Evolutionary conservation across 2,797 vertebrate genomes (phyloP).

Genomic region (Gallinago stenura): DNA sequence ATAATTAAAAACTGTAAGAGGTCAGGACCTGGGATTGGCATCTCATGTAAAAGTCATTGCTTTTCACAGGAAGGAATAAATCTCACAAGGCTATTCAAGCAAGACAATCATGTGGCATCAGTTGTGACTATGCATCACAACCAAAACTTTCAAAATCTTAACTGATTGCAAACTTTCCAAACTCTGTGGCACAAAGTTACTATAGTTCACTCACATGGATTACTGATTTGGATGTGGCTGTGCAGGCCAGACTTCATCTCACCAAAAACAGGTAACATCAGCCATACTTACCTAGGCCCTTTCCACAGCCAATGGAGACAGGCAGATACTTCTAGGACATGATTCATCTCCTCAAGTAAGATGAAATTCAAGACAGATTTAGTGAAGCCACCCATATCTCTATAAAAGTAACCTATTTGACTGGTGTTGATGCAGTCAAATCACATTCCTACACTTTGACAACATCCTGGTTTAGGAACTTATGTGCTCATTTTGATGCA

Average conservation of each 20-base stretch:
- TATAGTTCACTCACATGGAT: not conserved
- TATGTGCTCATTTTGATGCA: not conserved
- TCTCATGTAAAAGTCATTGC: not conserved
- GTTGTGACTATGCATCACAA: not conserved
- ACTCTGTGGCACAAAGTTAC: not conserved
- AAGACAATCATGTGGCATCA: not conserved
- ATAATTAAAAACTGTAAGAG: slow-evolving; percentile 1
- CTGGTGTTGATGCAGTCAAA: not conserved
- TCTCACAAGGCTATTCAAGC: not conserved
- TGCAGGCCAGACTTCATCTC: not conserved
- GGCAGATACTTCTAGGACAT: not conserved
- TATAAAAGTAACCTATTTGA: not conserved
- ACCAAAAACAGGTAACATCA: not conserved
- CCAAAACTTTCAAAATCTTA: not conserved
- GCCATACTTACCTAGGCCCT: not conserved
- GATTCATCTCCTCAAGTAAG: not conserved
- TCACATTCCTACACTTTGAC: not conserved
- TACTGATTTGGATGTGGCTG: not conserved
- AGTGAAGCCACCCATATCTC: not conserved
- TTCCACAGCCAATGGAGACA: not conserved
- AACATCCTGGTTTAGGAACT: not conserved
- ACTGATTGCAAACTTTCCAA: not conserved
- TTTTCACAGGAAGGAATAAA: not conserved
- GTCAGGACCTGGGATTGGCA: not conserved
- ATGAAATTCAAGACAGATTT: not conserved